Evolutionary conservation across 37 sponge, comb jelly and placozoan species (phyloP).

Genomic region (Aplysina aerophoba): DNA sequence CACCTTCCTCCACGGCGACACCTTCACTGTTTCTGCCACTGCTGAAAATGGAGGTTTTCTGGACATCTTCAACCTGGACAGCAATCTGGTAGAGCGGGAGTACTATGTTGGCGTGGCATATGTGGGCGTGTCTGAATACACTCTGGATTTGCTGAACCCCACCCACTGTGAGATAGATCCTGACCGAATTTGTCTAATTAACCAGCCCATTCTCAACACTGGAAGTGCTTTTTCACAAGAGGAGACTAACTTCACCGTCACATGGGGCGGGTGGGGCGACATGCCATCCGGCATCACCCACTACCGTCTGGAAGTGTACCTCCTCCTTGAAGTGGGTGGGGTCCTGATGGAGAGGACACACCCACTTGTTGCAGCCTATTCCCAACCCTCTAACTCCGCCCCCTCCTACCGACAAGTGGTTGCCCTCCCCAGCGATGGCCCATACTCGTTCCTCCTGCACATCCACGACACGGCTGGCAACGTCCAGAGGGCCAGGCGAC

Average conservation of each 20-base stretch:
- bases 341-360: slow-evolving; percentile 6
- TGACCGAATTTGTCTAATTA: not conserved
- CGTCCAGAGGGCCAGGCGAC: slow-evolving; percentile 38
- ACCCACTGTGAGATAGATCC: slow-evolving; percentile 51
- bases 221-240: not conserved
- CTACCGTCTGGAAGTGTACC: slow-evolving; percentile 49
- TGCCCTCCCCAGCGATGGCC: slow-evolving; percentile 44
- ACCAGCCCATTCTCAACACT: slow-evolving; percentile 24
- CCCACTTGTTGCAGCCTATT: not conserved
- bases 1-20: slow-evolving; percentile 81
- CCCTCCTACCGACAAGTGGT: slow-evolving; percentile 6
- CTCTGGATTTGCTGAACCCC: slow-evolving; percentile 66
- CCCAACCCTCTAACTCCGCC: not conserved
- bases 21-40: not conserved
- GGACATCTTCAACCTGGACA: slow-evolving; percentile 67
- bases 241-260: slow-evolving; percentile 1
- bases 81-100: slow-evolving; percentile 29
- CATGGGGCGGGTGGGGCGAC: slow-evolving; percentile 84
- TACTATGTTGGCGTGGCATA: slow-evolving; percentile 59
- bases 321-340: slow-evolving; percentile 36
- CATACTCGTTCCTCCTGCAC: slow-evolving; percentile 65
- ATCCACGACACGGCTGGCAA: slow-evolving; percentile 70
- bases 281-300: slow-evolving; percentile 47
- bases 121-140: slow-evolving; percentile 19
- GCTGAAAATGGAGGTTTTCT: slow-evolving; percentile 70